Evolutionary conservation across 2,797 vertebrate species (phyloP), one percentile per base, ranked within the genome.

Genomic region (Sardinella longiceps): DNA sequence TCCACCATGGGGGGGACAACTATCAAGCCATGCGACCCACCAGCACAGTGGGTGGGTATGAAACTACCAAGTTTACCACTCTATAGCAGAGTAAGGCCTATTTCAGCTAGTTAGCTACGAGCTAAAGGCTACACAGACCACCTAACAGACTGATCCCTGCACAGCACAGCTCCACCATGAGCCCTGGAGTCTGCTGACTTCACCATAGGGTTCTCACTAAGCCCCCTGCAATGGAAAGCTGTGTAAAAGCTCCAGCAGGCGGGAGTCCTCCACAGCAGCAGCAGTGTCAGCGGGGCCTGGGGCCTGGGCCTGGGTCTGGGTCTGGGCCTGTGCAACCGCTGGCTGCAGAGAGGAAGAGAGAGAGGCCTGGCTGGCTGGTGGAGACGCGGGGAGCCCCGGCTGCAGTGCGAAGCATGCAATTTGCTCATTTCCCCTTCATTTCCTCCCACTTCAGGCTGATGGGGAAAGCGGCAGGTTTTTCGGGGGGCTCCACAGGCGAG

Each of bases 351-450:
- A 77, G 37, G 18, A 53, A 53, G 56, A 60, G 63, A 70, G 63
- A 33, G 70, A 77, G 70, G 70, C 70, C 33, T 25, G 60, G 60
- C 60, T 30, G 28, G 28, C 63, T 28, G 63, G 63, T 30, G 3
- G 63, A 70, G 56, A 37, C 63, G 18, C 70, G 2, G 70, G 70
- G 70, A 77, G 70, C 33, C 70, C 33, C 0, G 70, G 70, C 33
- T 77, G 70, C 70, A 18, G 37, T 20, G 28, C 37, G 18, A 77
- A 77, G 53, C 82, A 83, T 83, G 82, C 82, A 83, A 46, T 63
- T 63, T 66, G 82, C 63, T 83, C 53, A 83, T 66, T 83, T 82
- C 81, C 81, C 28, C 81, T 82, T 58, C 20, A 82, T 82, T 82
- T 83, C 82, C 82, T 83, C 39, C 82, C 58, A 45, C 37, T 66